Percentiles rank a stretch among this genome's conserved stretches.
These are phyloP conservation scores for Melanophora roralis DNA, from an alignment of 2,888 invertebrate genomes.

Conservation along the genomic window DNA sequence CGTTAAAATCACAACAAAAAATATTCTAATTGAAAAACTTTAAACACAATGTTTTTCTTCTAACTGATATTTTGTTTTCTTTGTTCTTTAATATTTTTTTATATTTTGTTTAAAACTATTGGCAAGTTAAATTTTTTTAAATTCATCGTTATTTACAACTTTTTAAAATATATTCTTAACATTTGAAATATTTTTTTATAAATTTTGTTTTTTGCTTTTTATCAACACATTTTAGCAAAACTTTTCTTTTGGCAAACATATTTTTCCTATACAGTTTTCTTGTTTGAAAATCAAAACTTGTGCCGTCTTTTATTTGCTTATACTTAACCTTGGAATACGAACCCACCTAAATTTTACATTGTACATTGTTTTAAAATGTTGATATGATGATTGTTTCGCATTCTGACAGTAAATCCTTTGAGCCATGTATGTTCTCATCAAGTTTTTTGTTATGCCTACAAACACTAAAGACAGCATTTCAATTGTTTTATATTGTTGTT, in stretches of 20 bases:
- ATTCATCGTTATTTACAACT: background rate
- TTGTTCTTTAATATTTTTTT: background rate
- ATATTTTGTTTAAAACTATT: background rate
- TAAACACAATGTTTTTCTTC: background rate
- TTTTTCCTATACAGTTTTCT: slow-evolving; percentile 3
- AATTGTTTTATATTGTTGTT: too few species aligned
- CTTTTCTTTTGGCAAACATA: slow-evolving; percentile 33
- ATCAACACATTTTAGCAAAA: background rate
- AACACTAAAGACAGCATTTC: too few species aligned
- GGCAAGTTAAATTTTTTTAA: slow-evolving; percentile 20
- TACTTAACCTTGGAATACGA: too few species aligned
- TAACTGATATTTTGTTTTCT: slow-evolving; percentile 2
- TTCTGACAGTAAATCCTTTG: too few species aligned
- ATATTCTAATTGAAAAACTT: slow-evolving; percentile 49
- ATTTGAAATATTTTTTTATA: slow-evolving; percentile 5
- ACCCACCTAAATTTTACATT: too few species aligned
- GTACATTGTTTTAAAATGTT: background rate
- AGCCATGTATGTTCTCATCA: too few species aligned
- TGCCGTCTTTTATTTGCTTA: background rate
- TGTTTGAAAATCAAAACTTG: slow-evolving; percentile 31
- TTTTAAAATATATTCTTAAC: background rate
- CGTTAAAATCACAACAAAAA: background rate
- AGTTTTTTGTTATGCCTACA: too few species aligned
- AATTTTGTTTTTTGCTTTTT: background rate
- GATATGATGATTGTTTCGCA: too few species aligned